These are phyloP conservation scores for Noctua janthina DNA, from an alignment of 2,888 invertebrate species.

Conservation along the genomic window DNA sequence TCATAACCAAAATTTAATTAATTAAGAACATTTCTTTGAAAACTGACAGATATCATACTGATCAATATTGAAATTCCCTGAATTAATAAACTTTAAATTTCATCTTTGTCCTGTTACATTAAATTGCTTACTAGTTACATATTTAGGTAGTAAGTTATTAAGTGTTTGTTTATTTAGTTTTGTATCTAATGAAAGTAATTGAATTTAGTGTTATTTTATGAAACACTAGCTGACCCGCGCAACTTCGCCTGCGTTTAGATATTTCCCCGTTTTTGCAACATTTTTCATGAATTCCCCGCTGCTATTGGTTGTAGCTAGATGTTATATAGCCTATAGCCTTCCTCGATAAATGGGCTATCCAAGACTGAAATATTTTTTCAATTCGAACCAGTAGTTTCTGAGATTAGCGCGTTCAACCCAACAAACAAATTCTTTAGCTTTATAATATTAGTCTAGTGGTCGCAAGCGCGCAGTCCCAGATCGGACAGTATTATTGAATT, in stretches of 20 bases:
- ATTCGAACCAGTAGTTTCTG: too few relatives aligned
- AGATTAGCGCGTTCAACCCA: too few relatives aligned
- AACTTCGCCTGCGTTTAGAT: too few relatives aligned
- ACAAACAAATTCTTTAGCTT: too few relatives aligned
- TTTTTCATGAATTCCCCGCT: too few relatives aligned
- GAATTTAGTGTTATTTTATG: not conserved
- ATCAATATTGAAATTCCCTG: not conserved
- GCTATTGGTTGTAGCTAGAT: too few relatives aligned
- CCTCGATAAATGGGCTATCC: too few relatives aligned
- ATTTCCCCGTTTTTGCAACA: too few relatives aligned
- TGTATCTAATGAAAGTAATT: not conserved
- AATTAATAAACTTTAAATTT: not conserved
- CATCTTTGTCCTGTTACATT: not conserved
- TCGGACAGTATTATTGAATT: not conserved
- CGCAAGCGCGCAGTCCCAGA: not conserved
- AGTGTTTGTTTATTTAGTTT: not conserved
- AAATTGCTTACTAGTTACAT: not conserved
- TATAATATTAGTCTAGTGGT: not conserved
- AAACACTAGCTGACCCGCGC: not conserved
- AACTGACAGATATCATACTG: not conserved
- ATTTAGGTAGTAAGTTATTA: not conserved
- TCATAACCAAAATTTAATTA: slow-evolving; percentile 31
- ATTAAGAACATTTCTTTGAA: slow-evolving; percentile 32
- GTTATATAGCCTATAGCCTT: too few relatives aligned
- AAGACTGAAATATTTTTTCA: too few relatives aligned